Conservation (phyloP, 2,113 vertebrate genomes). For the Propithecus coquereli region DNA sequence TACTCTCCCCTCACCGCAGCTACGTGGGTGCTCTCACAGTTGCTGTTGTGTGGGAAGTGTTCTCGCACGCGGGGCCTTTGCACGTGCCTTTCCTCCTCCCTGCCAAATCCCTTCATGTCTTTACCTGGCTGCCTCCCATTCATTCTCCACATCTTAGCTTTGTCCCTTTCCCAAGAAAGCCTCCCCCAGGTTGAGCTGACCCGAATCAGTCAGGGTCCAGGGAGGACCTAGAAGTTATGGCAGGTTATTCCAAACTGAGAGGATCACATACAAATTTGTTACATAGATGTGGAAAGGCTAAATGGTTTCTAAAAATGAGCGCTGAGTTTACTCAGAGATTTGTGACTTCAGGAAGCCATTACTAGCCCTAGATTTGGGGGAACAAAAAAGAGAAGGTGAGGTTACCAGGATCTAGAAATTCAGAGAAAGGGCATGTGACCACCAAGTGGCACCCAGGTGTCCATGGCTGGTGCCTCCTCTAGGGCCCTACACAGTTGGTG, state of each 20-base stretch:
- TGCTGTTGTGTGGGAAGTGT: fast-evolving
- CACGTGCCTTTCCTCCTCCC: neutral
- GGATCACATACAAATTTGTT: neutral
- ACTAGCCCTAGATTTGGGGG: too few relatives aligned
- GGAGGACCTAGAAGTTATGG: neutral
- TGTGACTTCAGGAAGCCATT: neutral
- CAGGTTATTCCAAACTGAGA: neutral
- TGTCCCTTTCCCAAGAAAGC: neutral
- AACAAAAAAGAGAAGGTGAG: neutral
- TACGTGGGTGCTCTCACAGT: neutral
- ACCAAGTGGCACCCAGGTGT: neutral
- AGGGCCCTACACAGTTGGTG: neutral
- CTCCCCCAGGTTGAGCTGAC: neutral
- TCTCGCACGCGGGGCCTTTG: neutral
- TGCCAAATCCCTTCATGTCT: neutral
- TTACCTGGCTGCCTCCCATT: neutral
- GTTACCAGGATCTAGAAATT: neutral
- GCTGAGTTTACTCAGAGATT: neutral
- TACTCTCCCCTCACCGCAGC: neutral
- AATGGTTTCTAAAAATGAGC: neutral
- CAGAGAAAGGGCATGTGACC: neutral
- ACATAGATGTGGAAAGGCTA: neutral
- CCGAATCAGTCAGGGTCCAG: neutral
- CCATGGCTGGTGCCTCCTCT: neutral
- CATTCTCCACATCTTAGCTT: neutral